Base-by-base conservation (phyloP, 1,140 invertebrate species). In the Mamestra configurata region DNA sequence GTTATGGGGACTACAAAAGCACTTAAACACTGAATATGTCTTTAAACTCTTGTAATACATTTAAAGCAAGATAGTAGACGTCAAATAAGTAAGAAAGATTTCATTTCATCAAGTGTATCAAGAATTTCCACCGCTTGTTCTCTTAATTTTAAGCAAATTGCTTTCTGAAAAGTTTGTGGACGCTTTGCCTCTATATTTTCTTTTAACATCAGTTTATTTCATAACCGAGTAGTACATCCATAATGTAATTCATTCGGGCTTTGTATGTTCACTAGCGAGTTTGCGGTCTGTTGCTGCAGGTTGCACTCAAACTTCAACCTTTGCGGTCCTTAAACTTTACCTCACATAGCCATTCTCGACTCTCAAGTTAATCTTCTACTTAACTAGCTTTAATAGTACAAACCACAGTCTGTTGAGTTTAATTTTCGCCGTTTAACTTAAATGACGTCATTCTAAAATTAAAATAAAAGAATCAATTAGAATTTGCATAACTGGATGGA, bases 241-340 rank as follows among this genome's bases (percentile, higher is more conserved):
- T 77, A 78, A 79, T 81, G 77, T 81, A 77, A 82, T 80, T 82
- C 61, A 83, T 82, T 77, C 82, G 70, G 53, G 66, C 59, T 79
- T 80, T 80, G 78, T 82, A 59, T 82, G 79, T 70, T 70, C 49
- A 40, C 61, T 59, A 51, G 24, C 57, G 46, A 77, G 79, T 79
- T 81, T 81, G 84, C 82, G 80, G 81, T 85, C 76, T 78, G 70
- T 68, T 78, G 51, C 70, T 82, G 75, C 79, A 82, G 64, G 51
- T 68, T 82, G 71, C 82, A 77, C 51, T 37, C 66, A 77, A 86
- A 85, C 81, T 83, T 86, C 79, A 64, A 79, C 79, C 79, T 86
- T 82, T 85, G 80, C 79, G 77, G 78, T 87, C 81, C 76, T 81
- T 79, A 81, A 83, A 84, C 82, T 87, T 82, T 68, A 78, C 79